Evolutionary conservation across 2,797 vertebrate species (phyloP), one percentile per base, ranked within the genome.

Genomic region (Merluccius polli): DNA sequence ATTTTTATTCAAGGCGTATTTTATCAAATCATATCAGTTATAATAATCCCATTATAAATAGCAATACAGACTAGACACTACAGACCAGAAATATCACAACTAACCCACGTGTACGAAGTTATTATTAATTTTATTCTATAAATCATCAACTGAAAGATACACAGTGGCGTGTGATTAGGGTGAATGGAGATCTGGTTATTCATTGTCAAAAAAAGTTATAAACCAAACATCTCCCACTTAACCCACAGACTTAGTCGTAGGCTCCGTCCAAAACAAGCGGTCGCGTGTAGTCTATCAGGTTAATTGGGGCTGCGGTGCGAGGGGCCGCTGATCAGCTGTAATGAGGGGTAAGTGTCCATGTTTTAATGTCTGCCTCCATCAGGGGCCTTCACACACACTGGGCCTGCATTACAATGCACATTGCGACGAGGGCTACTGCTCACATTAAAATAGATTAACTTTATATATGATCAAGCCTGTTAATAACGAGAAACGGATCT

Each of bases 81-180:
- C n/a, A n/a, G n/a, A 84, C 76, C n/a, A n/a, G n/a, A n/a, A 85
- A 87, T 86, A 90, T 87, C 87, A 92, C 89, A 95, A 95, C 93
- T 88, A 85, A 94, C 93, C 91, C 96, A 98, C 96, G 96, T 98
- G 97, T 93, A 93, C 89, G 84, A 85, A 93, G 91, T 94, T 94
- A 95, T 95, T 96, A 96, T 97, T 97, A 97, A 97, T 97, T 98
- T 97, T 95, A 96, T 96, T 95, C 95, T 96, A 97, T 96, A 97
- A 98, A 98, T 98, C 95, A 98, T 98, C 97, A 96, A 98, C 96
- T 95, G 95, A 94, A 97, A 96, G 95, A 96, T 95, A 97, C 96
- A 97, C 96, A 96, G 93, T 94, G 92, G 92, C 91, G 92, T 93
- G 92, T 91, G 96, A 95, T 95, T 95, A 94, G 94, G 93, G 91